A percentile compares a stretch with the other conserved stretches of the same genome.
phyloP scores from a whole-genome alignment of 2,797 vertebrate genomes.

The Falco biarmicus region DNA sequence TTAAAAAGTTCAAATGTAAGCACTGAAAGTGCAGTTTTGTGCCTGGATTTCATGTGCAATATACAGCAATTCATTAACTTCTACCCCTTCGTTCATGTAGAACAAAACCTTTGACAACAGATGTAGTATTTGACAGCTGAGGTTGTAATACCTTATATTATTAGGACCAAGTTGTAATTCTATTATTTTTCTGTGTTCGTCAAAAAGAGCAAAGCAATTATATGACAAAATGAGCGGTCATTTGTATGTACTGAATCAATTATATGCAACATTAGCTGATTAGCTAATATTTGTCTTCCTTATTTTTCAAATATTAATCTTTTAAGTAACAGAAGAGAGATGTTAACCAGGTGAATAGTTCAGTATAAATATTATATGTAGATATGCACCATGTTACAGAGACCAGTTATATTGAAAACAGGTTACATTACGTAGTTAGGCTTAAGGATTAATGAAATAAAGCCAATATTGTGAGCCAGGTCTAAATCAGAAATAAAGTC shows the following conservation, averaged over 20 bases:
- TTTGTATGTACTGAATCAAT: not conserved
- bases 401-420: not conserved
- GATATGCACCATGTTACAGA: not conserved
- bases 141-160: not conserved
- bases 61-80: not conserved
- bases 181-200: not conserved
- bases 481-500: conserved; percentile 22
- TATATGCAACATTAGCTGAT: not conserved
- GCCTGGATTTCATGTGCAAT: not conserved
- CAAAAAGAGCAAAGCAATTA: not conserved
- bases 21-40: not conserved
- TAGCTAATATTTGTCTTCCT: not conserved
- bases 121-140: not conserved
- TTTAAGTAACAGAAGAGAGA: not conserved
- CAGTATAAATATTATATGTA: not conserved
- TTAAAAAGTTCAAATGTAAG: not conserved
- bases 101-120: not conserved
- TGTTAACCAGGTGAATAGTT: not conserved
- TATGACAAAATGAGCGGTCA: not conserved
- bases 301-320: conserved; percentile 17
- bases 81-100: not conserved
- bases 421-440: not conserved
- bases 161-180: not conserved
- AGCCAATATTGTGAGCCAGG: not conserved
- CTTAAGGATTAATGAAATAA: conserved; percentile 26